Percentiles rank a stretch among this genome's conserved stretches.
phyloP scores from a whole-genome alignment of 1,140 invertebrate species.

The Fopius arisanus region DNA sequence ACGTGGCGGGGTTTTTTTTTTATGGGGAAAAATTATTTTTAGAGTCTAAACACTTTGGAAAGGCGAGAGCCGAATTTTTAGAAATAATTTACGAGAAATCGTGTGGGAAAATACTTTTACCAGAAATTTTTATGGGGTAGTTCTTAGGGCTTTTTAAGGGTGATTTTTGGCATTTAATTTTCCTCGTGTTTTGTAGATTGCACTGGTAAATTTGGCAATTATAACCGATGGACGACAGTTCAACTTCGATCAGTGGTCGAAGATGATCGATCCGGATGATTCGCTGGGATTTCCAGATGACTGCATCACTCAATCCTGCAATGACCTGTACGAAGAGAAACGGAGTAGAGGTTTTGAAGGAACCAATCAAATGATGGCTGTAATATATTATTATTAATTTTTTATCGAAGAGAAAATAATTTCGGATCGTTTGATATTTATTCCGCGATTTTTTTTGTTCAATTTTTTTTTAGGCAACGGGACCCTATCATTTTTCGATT shows the following conservation, averaged over 20 bases:
- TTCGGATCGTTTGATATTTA: neutral
- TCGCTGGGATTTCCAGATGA: neutral
- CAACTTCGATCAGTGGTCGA: neutral
- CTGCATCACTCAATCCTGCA: neutral
- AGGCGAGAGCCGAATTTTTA: too few species aligned
- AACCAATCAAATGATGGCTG: neutral
- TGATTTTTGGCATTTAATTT: too few species aligned
- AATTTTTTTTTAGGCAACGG: neutral
- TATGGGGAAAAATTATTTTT: too few species aligned
- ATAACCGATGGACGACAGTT: neutral
- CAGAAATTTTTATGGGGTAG: too few species aligned
- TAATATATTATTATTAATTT: neutral
- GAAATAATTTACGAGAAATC: too few species aligned
- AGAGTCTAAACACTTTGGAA: too few species aligned
- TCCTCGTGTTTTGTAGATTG: conserved; percentile 11
- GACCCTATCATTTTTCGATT: conserved; percentile 4
- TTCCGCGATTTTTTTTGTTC: neutral
- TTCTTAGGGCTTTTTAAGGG: too few species aligned
- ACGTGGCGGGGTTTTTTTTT: too few species aligned
- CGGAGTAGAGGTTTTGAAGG: neutral
- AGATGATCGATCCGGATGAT: conserved; percentile 4
- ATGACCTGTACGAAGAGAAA: neutral
- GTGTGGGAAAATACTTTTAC: too few species aligned
- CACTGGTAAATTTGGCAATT: neutral
- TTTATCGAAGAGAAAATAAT: neutral